A percentile compares a stretch with the other conserved stretches of the same genome.
Evolutionary conservation across 2,113 vertebrate genomes (phyloP).

Genomic region (Melanostigma gelatinosum): DNA sequence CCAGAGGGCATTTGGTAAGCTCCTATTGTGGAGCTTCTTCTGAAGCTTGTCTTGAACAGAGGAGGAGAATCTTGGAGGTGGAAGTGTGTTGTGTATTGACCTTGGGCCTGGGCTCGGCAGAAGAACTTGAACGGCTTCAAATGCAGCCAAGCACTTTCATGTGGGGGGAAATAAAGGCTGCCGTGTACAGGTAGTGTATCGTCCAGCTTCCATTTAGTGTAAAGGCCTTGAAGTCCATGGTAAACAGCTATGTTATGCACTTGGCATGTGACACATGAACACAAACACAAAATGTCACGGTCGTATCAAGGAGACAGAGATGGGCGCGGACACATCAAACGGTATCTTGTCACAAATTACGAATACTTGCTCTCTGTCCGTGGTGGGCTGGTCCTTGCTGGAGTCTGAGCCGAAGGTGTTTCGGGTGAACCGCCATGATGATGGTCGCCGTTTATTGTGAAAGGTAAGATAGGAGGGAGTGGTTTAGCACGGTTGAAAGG

Average conservation of each 20-base stretch:
- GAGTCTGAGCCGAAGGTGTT: neutral
- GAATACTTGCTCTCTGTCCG: neutral
- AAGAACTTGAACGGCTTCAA: neutral
- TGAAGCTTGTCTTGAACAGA: neutral
- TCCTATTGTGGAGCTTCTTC: neutral
- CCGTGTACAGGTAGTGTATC: neutral
- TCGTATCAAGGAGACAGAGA: neutral
- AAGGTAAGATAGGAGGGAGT: neutral
- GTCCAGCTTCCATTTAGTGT: neutral
- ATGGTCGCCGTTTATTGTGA: neutral
- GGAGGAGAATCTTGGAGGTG: neutral
- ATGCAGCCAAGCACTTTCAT: neutral
- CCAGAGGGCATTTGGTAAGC: neutral
- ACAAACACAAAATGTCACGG: neutral
- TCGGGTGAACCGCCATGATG: neutral
- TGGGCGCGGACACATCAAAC: neutral
- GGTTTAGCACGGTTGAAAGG: neutral
- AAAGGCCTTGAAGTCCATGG: slow-evolving; percentile 16
- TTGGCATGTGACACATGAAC: neutral
- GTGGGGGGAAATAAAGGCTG: neutral
- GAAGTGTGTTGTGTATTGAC: neutral
- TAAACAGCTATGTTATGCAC: neutral
- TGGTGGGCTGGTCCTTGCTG: neutral
- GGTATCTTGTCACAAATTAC: neutral
- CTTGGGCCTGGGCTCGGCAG: neutral